Percentiles rank a stretch among this genome's conserved stretches.
Evolutionary conservation across 1,140 invertebrate genomes (phyloP).

Genomic region (Acromyrmex charruanus): DNA sequence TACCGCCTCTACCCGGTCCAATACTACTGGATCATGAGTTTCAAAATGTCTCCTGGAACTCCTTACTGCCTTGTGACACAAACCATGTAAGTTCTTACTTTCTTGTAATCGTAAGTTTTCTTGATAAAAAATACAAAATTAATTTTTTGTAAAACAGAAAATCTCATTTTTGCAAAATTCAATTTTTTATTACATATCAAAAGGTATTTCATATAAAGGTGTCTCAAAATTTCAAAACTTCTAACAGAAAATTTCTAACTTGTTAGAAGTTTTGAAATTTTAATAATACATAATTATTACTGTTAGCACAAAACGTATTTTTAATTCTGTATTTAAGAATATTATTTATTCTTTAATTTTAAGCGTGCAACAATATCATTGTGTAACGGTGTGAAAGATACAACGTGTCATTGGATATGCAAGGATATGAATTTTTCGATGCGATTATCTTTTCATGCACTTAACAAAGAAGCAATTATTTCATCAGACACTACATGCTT

Average conservation of each 20-base stretch:
- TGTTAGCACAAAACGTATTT: not conserved
- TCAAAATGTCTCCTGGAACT: no score
- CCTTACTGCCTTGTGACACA: no score
- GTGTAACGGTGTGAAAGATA: conserved; percentile 51
- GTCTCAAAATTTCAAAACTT: not conserved
- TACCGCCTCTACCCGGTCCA: no score
- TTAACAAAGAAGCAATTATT: conserved; percentile 57
- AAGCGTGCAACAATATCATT: conserved; percentile 47
- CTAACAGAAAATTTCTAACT: not conserved
- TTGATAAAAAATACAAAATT: not conserved
- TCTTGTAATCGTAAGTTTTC: not conserved
- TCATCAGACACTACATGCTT: conserved; percentile 78
- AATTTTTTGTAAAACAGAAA: not conserved
- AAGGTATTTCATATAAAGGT: not conserved
- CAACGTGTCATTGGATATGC: conserved; percentile 77
- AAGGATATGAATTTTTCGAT: conserved; percentile 64
- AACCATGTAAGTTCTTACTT: not conserved
- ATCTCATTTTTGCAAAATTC: not conserved
- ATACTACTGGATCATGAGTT: no score
- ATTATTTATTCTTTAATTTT: conserved; percentile 55
- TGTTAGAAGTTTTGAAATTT: not conserved
- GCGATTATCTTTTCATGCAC: conserved; percentile 63
- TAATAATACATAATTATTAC: not conserved
- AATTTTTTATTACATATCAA: not conserved
- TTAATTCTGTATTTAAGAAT: conserved; percentile 2